These are phyloP conservation scores for Ammodytes marinus DNA, from an alignment of 2,113 vertebrate species.

Conservation along the genomic window DNA sequence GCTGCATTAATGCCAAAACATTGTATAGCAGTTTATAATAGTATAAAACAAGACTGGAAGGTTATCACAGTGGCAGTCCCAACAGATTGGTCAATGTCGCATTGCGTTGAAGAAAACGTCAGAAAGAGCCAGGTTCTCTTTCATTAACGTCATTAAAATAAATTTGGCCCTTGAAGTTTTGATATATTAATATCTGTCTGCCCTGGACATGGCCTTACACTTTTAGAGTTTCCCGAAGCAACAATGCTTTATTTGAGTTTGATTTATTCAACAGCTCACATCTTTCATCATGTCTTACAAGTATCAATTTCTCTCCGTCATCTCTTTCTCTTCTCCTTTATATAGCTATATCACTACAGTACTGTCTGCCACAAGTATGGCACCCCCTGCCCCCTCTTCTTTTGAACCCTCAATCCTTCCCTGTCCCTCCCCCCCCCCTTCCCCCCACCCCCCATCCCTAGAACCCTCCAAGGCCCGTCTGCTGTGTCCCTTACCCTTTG, in stretches of 20 bases:
- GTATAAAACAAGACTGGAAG: not conserved
- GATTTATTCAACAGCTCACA: constrained; percentile 3
- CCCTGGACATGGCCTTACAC: not conserved
- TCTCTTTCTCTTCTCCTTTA: constrained; percentile 22
- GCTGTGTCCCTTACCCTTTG: constrained; percentile 79
- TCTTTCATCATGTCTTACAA: not conserved
- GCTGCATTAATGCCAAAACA: not conserved
- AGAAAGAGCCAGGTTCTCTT: not conserved
- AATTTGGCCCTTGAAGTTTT: not conserved
- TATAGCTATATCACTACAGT: not conserved
- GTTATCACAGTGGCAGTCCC: too few species aligned
- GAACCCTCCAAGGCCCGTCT: constrained; percentile 49
- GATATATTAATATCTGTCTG: not conserved
- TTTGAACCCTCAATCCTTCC: constrained; percentile 21
- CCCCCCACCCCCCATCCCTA: constrained; percentile 56
- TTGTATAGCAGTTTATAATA: not conserved
- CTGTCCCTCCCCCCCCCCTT: constrained; percentile 16
- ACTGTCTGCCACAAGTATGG: constrained; percentile 13
- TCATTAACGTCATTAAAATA: not conserved
- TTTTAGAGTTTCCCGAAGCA: not conserved
- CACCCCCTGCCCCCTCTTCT: constrained; percentile 24
- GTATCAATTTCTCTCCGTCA: not conserved
- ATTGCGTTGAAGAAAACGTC: not conserved
- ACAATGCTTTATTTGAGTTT: not conserved
- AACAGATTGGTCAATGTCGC: not conserved